Evolutionary conservation across 1,140 invertebrate genomes (phyloP), one percentile per base, ranked within the genome.

Genomic region (Elymnias hypermnestra): DNA sequence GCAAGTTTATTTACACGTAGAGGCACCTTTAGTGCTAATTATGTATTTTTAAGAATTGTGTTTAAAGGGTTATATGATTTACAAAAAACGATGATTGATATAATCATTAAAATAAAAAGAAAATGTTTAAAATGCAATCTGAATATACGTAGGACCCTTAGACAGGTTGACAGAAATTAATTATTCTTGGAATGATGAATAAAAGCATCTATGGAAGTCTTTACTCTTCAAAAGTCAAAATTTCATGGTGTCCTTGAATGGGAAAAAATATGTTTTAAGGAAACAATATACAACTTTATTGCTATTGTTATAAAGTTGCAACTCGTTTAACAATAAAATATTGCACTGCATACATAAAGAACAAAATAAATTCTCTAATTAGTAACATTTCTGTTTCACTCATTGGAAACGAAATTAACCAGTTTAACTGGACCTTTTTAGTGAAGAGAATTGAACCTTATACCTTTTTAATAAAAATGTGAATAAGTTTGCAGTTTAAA

Each of bases 311-410:
- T 28, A 37, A 45, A 35, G 7, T 12, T 28, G 15, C 18, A 22
- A 45, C 28, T 45, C 29, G 14, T 33, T 14, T 15, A 33, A 2
- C 14, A 33, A 2, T 12, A 29, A 29, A n/a, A n/a, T n/a, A n/a
- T n/a, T n/a, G n/a, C n/a, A n/a, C n/a, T n/a, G n/a, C n/a, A n/a
- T n/a, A n/a, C n/a, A n/a, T n/a, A n/a, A n/a, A n/a, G n/a, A 26
- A 38, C 36, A 19, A 33, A 60, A 56, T 47, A 53, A 51, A 45
- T 29, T 13, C 42, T 9, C 39, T 49, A 53, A 61, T 57, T 53
- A 61, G 54, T 51, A 49, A 57, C 53, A 57, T 53, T 61, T 45
- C 53, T 57, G 58, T 61, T 57, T 57, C 51, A 53, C 31, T 53
- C 28, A 49, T 48, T 44, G 43, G 42, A 36, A 9, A 7, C 5